Conservation (phyloP, 1,140 invertebrate species). For the Macrobrachium rosenbergii region DNA sequence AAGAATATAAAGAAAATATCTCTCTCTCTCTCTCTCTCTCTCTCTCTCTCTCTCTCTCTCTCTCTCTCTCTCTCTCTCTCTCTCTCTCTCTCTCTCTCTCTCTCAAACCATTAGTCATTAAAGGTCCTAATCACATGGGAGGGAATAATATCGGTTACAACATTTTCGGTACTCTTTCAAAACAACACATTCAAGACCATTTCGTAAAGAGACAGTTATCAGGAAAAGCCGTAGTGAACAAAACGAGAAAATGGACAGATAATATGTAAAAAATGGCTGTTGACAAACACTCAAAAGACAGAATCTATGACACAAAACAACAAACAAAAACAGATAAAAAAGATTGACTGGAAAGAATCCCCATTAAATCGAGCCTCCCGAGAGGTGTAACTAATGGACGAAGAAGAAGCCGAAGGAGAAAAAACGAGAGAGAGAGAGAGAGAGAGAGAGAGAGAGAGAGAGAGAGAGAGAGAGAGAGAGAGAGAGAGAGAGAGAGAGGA, state of each 20-base stretch:
- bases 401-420: no score
- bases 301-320: neutral
- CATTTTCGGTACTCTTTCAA: neutral
- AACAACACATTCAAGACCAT: no score
- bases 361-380: no score
- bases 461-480: conserved; percentile 2
- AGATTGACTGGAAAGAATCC: neutral
- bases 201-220: no score
- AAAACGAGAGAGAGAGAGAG: neutral
- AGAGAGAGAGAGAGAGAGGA: neutral
- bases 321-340: neutral
- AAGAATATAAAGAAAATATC: no score
- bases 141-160: neutral
- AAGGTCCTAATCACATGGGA: neutral
- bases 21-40: conserved; percentile 39
- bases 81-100: conserved; percentile 42
- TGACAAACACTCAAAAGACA: no score
- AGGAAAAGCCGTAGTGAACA: no score
- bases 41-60: conserved; percentile 42
- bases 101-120: no score
- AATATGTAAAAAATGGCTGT: no score
- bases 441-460: conserved; percentile 5
- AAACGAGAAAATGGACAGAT: no score
- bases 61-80: conserved; percentile 38
- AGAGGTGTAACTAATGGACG: neutral